These are phyloP conservation scores for Crambe crambe DNA, from an alignment of 37 sponge, comb jelly and placozoan genomes.

Conservation along the genomic window DNA sequence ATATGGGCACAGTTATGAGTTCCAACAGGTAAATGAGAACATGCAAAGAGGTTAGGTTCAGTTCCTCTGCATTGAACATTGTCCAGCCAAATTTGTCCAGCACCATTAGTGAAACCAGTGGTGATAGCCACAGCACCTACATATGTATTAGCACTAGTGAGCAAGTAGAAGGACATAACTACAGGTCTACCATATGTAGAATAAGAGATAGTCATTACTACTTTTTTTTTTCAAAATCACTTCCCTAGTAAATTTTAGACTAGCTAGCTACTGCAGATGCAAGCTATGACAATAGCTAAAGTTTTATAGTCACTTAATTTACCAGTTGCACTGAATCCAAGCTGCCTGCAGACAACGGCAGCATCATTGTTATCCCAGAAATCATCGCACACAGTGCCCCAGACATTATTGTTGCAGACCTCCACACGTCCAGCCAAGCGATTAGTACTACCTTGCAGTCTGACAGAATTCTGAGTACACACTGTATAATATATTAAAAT, in stretches of 20 bases:
- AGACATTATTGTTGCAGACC: constrained; percentile 10
- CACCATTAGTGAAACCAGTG: constrained; percentile 10
- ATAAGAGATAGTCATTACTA: too few relatives aligned
- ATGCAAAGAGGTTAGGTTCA: constrained; percentile 37
- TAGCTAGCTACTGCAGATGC: too few relatives aligned
- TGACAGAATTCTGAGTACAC: constrained; percentile 1
- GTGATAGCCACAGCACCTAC: neutral
- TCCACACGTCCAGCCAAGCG: neutral
- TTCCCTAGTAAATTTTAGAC: too few relatives aligned
- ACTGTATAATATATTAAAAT: too few relatives aligned
- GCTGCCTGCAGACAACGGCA: neutral
- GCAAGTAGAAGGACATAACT: too few relatives aligned
- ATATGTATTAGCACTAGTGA: too few relatives aligned
- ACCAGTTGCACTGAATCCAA: neutral
- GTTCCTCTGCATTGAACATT: constrained; percentile 57
- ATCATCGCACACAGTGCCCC: constrained; percentile 10
- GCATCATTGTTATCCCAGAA: neutral
- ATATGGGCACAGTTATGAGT: constrained; percentile 39
- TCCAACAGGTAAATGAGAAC: constrained; percentile 16
- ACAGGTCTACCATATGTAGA: too few relatives aligned
- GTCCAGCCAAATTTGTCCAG: constrained; percentile 22
- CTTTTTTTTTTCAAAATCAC: too few relatives aligned
- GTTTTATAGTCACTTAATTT: neutral
- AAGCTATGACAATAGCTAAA: too few relatives aligned
- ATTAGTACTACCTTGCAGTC: constrained; percentile 1